Conservation (phyloP, 2,113 vertebrate species). For the Cervus canadensis region DNA sequence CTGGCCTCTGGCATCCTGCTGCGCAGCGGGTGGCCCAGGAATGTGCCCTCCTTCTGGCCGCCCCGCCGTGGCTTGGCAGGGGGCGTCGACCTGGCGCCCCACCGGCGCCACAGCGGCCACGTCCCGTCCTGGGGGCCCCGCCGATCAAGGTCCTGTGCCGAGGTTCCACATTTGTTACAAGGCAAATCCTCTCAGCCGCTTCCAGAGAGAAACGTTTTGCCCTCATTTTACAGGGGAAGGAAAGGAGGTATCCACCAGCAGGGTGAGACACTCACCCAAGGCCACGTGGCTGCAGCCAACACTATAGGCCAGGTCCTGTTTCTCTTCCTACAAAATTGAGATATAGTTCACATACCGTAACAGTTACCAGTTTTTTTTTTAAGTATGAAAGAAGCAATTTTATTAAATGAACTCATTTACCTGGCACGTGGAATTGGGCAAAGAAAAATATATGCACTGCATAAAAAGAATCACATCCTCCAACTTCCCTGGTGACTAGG, state of each 20-base stretch:
- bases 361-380: not conserved
- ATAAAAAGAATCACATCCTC: slow-evolving; percentile 70
- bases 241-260: not conserved
- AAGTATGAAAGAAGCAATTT: slow-evolving; percentile 69
- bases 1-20: not conserved
- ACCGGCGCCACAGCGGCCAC: too few species aligned
- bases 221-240: not conserved
- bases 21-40: not conserved
- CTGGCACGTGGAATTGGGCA: slow-evolving; percentile 72
- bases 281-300: not conserved
- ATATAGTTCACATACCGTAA: not conserved
- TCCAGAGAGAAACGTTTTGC: not conserved
- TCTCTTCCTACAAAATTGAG: not conserved
- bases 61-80: not conserved
- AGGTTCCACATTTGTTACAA: not conserved
- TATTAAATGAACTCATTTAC: slow-evolving; percentile 75
- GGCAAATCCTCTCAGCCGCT: not conserved
- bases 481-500: not conserved
- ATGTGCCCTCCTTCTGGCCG: not conserved
- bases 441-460: slow-evolving; percentile 57
- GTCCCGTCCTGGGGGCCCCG: accelerated
- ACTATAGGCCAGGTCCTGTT: not conserved
- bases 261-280: not conserved
- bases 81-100: not conserved
- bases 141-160: not conserved